Conservation (phyloP, 1,140 invertebrate genomes). For the Anthonomus grandis region DNA sequence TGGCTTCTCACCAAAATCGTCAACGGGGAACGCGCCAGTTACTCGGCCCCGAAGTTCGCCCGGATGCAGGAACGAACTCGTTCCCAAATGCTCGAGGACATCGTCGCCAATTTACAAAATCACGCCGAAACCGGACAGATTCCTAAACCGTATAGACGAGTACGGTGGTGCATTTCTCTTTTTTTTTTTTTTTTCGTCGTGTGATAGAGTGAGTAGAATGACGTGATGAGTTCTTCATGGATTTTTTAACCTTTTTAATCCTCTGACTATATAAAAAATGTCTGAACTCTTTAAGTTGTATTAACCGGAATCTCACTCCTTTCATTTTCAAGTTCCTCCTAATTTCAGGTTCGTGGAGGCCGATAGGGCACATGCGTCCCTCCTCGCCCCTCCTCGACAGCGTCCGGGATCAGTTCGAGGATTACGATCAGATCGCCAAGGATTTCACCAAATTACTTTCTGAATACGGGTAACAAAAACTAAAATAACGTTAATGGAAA, state of each 20-base stretch:
- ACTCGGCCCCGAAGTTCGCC: slow-evolving; percentile 95
- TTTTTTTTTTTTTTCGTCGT: too few relatives aligned
- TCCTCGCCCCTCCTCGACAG: slow-evolving; percentile 89
- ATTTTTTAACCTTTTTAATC: too few relatives aligned
- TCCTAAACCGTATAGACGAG: slow-evolving; percentile 85
- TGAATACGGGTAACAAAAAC: slow-evolving; percentile 61
- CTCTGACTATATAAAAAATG: too few relatives aligned
- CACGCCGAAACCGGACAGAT: slow-evolving; percentile 94
- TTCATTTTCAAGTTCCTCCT: not conserved
- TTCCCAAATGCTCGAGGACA: slow-evolving; percentile 90
- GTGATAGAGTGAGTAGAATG: too few relatives aligned
- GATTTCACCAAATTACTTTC: slow-evolving; percentile 87
- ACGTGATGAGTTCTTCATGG: too few relatives aligned
- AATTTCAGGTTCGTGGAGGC: slow-evolving; percentile 80
- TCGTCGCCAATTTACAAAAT: slow-evolving; percentile 90
- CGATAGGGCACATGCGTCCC: slow-evolving; percentile 91
- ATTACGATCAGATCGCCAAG: slow-evolving; percentile 89
- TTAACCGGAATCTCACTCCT: too few relatives aligned
- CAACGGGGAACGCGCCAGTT: slow-evolving; percentile 94
- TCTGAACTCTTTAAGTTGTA: too few relatives aligned
- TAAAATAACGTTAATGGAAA: too few relatives aligned
- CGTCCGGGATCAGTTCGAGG: slow-evolving; percentile 88
- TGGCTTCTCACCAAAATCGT: slow-evolving; percentile 97
- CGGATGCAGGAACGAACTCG: slow-evolving; percentile 90
- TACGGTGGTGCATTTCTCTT: too few relatives aligned